Evolutionary conservation across 1,140 invertebrate species (phyloP).

Genomic region (Amyelois transitella): DNA sequence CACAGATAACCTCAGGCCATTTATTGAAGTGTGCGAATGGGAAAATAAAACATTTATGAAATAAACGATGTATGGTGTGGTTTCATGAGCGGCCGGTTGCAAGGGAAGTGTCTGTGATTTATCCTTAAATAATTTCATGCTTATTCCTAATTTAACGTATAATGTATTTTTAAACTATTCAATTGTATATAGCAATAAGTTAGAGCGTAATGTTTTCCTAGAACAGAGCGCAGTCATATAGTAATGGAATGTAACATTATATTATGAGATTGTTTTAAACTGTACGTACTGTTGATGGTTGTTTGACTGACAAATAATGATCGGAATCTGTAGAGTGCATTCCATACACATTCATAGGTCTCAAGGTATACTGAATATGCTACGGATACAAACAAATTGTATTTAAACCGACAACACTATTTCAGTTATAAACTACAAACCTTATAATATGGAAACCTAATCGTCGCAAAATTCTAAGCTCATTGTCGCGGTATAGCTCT

Average conservation of each 20-base stretch:
- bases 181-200: constrained; percentile 63
- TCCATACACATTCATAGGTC: too few species aligned
- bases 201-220: constrained; percentile 37
- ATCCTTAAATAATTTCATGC: constrained; percentile 66
- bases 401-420: too few species aligned
- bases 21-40: background rate
- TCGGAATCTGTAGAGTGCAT: background rate
- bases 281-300: constrained; percentile 8
- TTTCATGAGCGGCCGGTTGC: constrained; percentile 32
- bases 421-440: too few species aligned
- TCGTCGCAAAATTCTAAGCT: too few species aligned
- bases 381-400: too few species aligned
- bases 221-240: background rate
- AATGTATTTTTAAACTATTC: constrained; percentile 33
- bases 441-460: too few species aligned
- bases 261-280: constrained; percentile 4
- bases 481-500: too few species aligned
- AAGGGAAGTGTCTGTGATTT: constrained; percentile 70
- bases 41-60: background rate
- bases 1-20: background rate
- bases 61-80: constrained; percentile 12
- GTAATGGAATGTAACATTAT: background rate
- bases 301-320: background rate
- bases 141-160: constrained; percentile 60
- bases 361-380: too few species aligned